Evolutionary conservation across 2,888 invertebrate genomes (phyloP).

Genomic region (Chloroclysta siterata): DNA sequence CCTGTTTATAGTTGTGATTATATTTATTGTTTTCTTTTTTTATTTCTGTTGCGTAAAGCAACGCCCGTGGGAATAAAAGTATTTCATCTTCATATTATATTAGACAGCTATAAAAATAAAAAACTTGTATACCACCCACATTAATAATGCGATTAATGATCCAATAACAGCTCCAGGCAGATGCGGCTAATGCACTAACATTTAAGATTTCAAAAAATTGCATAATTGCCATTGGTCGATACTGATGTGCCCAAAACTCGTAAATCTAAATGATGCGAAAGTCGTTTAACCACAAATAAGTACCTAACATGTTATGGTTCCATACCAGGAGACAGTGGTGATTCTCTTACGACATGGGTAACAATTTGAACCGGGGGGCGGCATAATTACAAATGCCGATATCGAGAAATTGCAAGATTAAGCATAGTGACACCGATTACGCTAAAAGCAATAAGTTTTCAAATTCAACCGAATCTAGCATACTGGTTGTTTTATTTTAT

Average conservation of each 20-base stretch:
- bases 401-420: no score
- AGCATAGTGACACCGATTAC: no score
- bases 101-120: slow-evolving; percentile 2
- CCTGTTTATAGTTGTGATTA: no score
- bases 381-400: no score
- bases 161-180: slow-evolving; percentile 18
- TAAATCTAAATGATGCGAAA: slow-evolving; percentile 25
- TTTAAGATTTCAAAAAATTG: slow-evolving; percentile 17
- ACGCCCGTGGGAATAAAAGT: slow-evolving; percentile 11
- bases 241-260: slow-evolving; percentile 9
- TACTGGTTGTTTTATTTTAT: no score
- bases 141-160: slow-evolving; percentile 12
- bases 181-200: slow-evolving; percentile 16
- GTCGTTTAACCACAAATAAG: slow-evolving; percentile 15
- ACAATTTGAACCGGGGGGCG: no score
- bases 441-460: no score
- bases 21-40: no score
- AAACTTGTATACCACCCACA: slow-evolving; percentile 14
- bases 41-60: background rate
- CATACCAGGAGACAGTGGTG: slow-evolving; percentile 1
- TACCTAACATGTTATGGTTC: background rate
- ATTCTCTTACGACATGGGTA: background rate
- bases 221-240: slow-evolving; percentile 8
- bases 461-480: no score
- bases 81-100: background rate